phyloP scores from a whole-genome alignment of 2,797 vertebrate species.

The Podarcis siculus region DNA sequence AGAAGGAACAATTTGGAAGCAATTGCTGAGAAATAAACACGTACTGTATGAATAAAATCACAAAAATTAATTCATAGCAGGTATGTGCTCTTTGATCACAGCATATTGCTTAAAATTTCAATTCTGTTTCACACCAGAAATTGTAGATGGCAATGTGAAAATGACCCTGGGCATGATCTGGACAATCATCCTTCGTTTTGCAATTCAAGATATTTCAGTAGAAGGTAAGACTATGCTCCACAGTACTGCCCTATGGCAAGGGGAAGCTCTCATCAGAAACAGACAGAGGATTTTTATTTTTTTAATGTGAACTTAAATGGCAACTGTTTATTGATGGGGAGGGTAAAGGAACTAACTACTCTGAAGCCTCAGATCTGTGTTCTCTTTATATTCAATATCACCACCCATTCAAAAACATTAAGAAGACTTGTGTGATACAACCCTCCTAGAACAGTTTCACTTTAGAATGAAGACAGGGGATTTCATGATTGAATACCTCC shows the following conservation, averaged over 20 bases:
- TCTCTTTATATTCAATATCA: background rate
- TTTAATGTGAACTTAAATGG: background rate
- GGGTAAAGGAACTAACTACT: background rate
- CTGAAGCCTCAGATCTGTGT: background rate
- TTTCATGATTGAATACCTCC: background rate
- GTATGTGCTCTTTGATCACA: background rate
- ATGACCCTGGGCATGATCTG: conserved; percentile 99
- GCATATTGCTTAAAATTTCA: background rate
- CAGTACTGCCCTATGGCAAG: background rate
- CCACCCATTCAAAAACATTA: background rate
- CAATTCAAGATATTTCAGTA: conserved; percentile 98
- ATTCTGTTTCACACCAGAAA: conserved; percentile 81
- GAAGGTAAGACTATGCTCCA: conserved; percentile 85
- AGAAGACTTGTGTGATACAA: background rate
- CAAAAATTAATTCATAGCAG: background rate
- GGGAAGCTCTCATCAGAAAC: background rate
- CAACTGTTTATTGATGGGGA: background rate
- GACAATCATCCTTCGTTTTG: conserved; percentile 99
- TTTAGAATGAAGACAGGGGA: background rate
- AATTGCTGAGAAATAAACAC: conserved; percentile 34
- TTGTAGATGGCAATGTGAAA: conserved; percentile 97
- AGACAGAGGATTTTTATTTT: background rate
- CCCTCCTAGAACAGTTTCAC: background rate
- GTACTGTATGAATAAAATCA: background rate
- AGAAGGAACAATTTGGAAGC: background rate